Base-by-base conservation (phyloP, 2,888 invertebrate genomes). In the Adelphocoris suturalis region DNA sequence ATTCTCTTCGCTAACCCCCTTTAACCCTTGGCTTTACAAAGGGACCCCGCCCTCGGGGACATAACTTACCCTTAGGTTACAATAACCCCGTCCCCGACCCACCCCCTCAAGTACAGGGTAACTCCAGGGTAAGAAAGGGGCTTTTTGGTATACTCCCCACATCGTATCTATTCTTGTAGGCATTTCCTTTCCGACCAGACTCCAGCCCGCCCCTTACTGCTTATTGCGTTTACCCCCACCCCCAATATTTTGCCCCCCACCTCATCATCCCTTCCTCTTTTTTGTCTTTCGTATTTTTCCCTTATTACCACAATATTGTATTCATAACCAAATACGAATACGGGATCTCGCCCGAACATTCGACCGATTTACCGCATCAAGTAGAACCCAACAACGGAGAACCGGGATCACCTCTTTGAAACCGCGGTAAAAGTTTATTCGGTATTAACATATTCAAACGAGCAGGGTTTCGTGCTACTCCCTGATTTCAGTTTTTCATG, bases 21-120 rank as follows among this genome's bases (percentile, higher is more conserved):
- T 86, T 86, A 86, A 86, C 86, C 86, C 75, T 86, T 86, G 86
- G 86, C 61, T 75, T 86, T 75, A 86, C 86, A 86, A 86, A 86
- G 28, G 85, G 61, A 19, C 86, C 82, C 52, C 82, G 82, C 47
- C 86, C 75, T 86, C 75, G n/a, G 75, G 86, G 86, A 86, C 86
- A 75, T 86, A 86, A 86, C 86, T 86, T 86, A 86, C 86, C 86
- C 86, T 86, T 68, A 86, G 75, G 86, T 86, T 68, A 86, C 86
- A 86, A 86, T 86, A 86, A 75, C 86, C 75, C 28, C 47, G 47
- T 27, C n/a, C 47, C 19, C 81, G 5, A n/a, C 19, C 82, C 27
- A 23, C 48, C 14, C 13, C 82, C 19, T 47, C 27, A 27, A 55
- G 47, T 48, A 82, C 82, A 23, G 52, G 37, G n/a, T 81, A 81